Base-by-base conservation (phyloP, 2,797 vertebrate species). In the Danio aesculapii region DNA sequence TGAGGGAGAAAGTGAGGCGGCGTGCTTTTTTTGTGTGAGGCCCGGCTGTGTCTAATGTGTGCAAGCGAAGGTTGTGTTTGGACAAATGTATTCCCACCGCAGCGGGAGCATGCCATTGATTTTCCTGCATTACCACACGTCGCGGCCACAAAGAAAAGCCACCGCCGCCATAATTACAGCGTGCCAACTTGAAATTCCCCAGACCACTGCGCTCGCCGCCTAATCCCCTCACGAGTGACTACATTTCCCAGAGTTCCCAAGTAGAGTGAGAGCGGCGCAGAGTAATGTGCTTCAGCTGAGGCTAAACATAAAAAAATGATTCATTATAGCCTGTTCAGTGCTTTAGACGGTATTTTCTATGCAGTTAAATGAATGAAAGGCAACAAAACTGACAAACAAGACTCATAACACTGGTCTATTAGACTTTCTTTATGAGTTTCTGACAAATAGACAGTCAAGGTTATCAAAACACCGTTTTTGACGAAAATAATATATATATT, bases 61-160 rank as follows among this genome's bases (percentile, higher is more conserved):
- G 81, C 63, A 30, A 81, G 62, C 53, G 44, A 57, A n/a, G 16
- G 76, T 58, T 30, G 19, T 68, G 67, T 77, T 66, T 81, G 68
- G 71, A 79, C 72, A 75, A 75, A 74, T 52, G 71, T 64, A 83
- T 83, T 79, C 77, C 64, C 57, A 39, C 64, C 66, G 9, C 71
- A 75, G 64, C 9, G 7, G 46, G 74, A 72, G 83, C 17, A 58
- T 80, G 57, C 57, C 67, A 81, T 83, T 68, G 71, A 83, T 83
- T 83, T 83, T 83, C 75, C 63, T 53, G 67, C 39, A 83, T 83
- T 83, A 80, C 64, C 71, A 79, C 63, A 69, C 10, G 39, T 62
- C 70, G 68, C 53, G 43, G 63, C 63, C 70, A 76, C 77, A 84
- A 80, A 76, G 82, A 63, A 70, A 83, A 79, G 64, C 71, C 70